Conservation (phyloP, 2,113 vertebrate genomes). For the Platanista minor region DNA sequence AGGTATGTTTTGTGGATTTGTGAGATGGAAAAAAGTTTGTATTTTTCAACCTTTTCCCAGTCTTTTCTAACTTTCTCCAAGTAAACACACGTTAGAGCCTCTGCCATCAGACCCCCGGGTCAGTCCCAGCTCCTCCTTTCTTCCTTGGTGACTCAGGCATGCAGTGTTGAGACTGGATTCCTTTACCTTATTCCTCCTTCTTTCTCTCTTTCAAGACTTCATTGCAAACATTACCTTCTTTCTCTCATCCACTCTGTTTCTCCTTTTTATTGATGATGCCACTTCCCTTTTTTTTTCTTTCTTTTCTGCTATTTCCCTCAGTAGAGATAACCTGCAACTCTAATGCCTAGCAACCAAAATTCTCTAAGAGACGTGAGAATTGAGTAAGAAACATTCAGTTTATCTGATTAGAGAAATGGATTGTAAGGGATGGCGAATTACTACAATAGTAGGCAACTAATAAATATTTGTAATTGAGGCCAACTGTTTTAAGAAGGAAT, state of each 20-base stretch:
- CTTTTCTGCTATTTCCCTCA: not conserved
- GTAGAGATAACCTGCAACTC: not conserved
- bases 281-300: not conserved
- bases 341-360: not conserved
- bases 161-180: rapidly evolving
- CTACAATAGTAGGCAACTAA: not conserved
- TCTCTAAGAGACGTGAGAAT: not conserved
- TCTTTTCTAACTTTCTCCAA: not conserved
- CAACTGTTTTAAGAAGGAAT: not conserved
- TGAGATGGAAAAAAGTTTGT: not conserved
- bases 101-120: rapidly evolving
- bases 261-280: not conserved
- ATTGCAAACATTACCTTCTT: not conserved
- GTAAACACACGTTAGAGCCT: rapidly evolving
- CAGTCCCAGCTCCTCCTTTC: rapidly evolving
- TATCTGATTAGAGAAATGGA: not conserved
- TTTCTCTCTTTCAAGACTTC: not conserved
- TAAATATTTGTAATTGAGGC: too few species aligned
- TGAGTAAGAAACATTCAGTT: not conserved
- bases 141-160: rapidly evolving
- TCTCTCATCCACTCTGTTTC: not conserved
- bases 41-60: not conserved
- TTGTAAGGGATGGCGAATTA: not conserved
- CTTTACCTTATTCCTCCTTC: too few species aligned
- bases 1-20: not conserved